Percentiles rank a stretch among this genome's conserved stretches.
phyloP scores from a whole-genome alignment of 2,888 invertebrate genomes.

The Athalia circularis region DNA sequence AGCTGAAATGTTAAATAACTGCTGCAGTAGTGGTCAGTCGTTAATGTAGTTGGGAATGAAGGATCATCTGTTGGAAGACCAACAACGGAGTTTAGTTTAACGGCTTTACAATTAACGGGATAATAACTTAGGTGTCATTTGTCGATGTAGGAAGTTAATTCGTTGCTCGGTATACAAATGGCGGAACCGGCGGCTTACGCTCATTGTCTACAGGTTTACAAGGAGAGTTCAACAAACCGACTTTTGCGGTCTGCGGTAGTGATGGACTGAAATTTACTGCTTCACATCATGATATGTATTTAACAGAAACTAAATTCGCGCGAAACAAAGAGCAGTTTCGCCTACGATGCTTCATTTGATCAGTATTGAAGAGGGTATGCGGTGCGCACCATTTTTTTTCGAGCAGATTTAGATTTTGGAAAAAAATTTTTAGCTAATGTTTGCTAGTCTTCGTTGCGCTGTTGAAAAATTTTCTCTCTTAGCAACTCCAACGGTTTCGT shows the following conservation, averaged over 20 bases:
- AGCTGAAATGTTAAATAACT: too few species aligned
- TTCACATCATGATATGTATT: neutral
- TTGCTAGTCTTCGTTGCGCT: too few species aligned
- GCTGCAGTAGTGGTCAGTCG: too few species aligned
- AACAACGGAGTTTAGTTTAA: neutral
- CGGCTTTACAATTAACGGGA: constrained; percentile 4
- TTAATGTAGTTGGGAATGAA: too few species aligned
- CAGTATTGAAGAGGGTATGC: too few species aligned
- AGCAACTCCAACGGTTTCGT: too few species aligned
- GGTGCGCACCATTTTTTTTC: too few species aligned
- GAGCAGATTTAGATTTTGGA: too few species aligned
- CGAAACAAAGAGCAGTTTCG: neutral
- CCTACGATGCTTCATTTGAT: too few species aligned
- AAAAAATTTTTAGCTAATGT: too few species aligned
- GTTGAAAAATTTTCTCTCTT: too few species aligned
- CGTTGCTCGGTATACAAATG: neutral
- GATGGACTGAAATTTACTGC: neutral
- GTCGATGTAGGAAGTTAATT: neutral
- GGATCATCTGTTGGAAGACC: neutral
- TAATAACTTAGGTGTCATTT: neutral
- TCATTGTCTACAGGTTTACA: constrained; percentile 4
- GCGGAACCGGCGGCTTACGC: neutral
- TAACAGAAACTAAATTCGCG: neutral
- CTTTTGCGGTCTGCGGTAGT: neutral
- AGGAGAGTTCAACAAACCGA: constrained; percentile 8